Base-by-base conservation (phyloP, 2,888 invertebrate genomes). In the Ceraclea dissimilis region DNA sequence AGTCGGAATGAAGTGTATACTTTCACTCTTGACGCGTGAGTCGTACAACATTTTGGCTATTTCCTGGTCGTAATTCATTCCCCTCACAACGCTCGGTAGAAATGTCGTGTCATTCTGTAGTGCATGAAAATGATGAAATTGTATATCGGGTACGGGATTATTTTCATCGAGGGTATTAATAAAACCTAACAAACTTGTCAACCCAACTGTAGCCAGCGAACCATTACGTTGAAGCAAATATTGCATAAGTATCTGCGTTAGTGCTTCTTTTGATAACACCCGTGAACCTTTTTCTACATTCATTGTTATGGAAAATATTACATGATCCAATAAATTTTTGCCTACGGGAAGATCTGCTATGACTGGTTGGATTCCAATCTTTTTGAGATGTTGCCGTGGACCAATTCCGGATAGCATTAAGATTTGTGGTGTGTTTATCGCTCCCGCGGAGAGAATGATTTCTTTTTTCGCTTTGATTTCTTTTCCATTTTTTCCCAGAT, bases 321-420 rank as follows among this genome's bases (percentile, higher is more conserved):
- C 54, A 63, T 82, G 82, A 64, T 82, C 81, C 63, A 81, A 78
- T 10, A 82, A 69, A 64, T 81, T 81, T 55, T 71, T 65, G 2
- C 79, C 80, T 0, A 79, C 79, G 0, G 72, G 68, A 8, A 74
- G 65, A 62, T 79, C 69, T 43, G 67, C 55, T 13, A 74, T 34
- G 2, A 70, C 66, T 46, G 20, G 11, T 1, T 68, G 56, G 18
- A 79, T 75, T 8, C 69, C 68, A 11, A 70, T 64, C 8, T 67
- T 63, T 22, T 64, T 56, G 1, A 79, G 63, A 52, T 75, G 71
- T 6, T 66, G 59, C 57, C 63, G 67, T 0, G 76, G 75, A 1
- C 79, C 79, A 13, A 80, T 68, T 1, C 79, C 79, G 5, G 79
- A 80, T 17, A 77, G 64, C 71, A 79, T 74, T 1, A 80, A 66